Evolutionary conservation across 2,113 vertebrate species (phyloP), one percentile per base, ranked within the genome.

Genomic region (Vombatus ursinus): DNA sequence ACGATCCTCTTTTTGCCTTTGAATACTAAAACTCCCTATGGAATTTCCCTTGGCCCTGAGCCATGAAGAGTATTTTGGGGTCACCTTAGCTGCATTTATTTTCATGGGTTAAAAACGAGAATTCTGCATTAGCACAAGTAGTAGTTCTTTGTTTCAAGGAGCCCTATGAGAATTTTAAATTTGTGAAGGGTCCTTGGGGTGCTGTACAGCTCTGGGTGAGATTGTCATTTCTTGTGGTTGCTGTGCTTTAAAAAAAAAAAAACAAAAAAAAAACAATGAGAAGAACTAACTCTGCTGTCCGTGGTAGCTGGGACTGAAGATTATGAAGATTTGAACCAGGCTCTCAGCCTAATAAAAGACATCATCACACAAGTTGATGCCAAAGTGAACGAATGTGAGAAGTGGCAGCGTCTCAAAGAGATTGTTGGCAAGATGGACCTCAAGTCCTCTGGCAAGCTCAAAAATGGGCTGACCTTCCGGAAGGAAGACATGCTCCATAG

Each of bases 341-440:
- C 99, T 0, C 98, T 99, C 92, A 94, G 89, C 93, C 98, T 99
- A 91, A 99, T 99, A 97, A 99, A 98, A 98, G 99, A 99, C 95
- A 96, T 98, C 93, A 99, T 99, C 97, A 98, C 97, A 3, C 99
- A 99, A 51, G 99, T 99, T n/a, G 99, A 99, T 50, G 49, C 99
- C 10, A 98, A 98, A 95, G 99, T 99, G 61, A 99, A 98, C 0
- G 98, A 99, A 93, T 98, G 98, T 0, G 99, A 99, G 98, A 99
- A 99, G 95, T 98, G 97, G 28, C 98, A 99, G 48, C 99, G 99
- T 19, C 99, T 99, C 31, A 97, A 97, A 91, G 99, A 99, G 95
- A 99, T 99, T 4, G 98, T 98, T 26, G 98, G 97, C 95, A 99
- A 98, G 98, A 99, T 99, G 99, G 99, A 99, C 97, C 97, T 98